Base-by-base conservation (phyloP, 1,140 invertebrate genomes). In the Leptinotarsa lineolata region DNA sequence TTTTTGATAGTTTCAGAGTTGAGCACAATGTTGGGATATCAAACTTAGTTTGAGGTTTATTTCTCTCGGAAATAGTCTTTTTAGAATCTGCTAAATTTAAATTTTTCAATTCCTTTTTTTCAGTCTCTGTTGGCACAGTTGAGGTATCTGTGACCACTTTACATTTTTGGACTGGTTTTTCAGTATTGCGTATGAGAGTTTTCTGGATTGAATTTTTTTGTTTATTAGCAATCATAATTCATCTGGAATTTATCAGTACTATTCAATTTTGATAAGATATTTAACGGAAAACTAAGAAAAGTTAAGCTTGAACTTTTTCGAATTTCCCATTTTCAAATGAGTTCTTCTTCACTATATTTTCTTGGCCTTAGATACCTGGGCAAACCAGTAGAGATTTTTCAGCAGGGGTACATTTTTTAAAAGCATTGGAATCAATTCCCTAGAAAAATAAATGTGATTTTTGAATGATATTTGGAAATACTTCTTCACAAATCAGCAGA, bases 161-260 rank as follows among this genome's bases (percentile, higher is more conserved):
- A 44, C 16, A 73, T 73, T 71, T 69, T 18, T 66, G 68, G 11
- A 73, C 21, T 21, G 67, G 70, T 60, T 64, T 68, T 60, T 74
- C 77, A 8, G 78, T 74, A 68, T 81, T 81, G 45, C 79, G 64
- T 39, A 81, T 73, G 39, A 81, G 59, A 68, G 68, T 72, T 77
- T 79, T 78, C 61, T 73, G 75, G 30, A 70, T 54, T 1, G 39
- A 39, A 21, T 46, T 71, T 67, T 74, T 67, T 61, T 54, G 48
- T 54, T 74, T 63, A 63, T 21, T 11, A 18, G 16, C 15, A 65
- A 20, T 65, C 63, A 65, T 65, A 65, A 20, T 65, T 24, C 63
- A 65, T 16, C 21, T 16, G 63, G 2, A 39, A 39, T 39, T 39
- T 39, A 39, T 39, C 3, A 20, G n/a, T 59, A 59, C 20, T 59